Conservation (phyloP, 2,797 vertebrate species). For the Melanotaenia parkinsoni region DNA sequence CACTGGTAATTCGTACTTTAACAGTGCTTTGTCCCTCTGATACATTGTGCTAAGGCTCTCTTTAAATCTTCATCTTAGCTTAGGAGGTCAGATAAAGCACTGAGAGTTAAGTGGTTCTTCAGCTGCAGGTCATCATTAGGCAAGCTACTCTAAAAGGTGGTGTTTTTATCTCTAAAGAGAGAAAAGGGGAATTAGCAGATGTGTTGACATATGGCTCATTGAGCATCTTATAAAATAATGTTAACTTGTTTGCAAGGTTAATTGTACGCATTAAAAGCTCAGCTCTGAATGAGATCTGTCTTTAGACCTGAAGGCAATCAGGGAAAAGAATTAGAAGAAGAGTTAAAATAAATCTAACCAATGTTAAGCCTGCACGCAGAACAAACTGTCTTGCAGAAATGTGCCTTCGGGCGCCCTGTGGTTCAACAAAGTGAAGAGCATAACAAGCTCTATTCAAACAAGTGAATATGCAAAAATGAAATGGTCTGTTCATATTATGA, state of each 20-base stretch:
- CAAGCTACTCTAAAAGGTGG: conserved; percentile 21
- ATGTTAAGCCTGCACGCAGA: neutral
- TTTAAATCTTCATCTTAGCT: conserved; percentile 45
- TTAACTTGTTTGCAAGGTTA: conserved; percentile 32
- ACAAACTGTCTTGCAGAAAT: conserved; percentile 14
- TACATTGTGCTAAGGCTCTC: conserved; percentile 27
- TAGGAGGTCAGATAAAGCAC: conserved; percentile 31
- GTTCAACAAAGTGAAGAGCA: conserved; percentile 27
- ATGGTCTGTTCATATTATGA: conserved; percentile 42
- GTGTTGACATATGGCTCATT: conserved; percentile 30
- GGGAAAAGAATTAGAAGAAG: conserved; percentile 1
- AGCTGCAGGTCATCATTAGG: conserved; percentile 37
- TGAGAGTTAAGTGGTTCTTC: conserved; percentile 39
- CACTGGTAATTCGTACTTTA: conserved; percentile 23
- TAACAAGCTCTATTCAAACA: conserved; percentile 40
- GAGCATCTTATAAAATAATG: conserved; percentile 25
- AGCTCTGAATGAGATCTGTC: conserved; percentile 5
- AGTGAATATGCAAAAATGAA: conserved; percentile 55
- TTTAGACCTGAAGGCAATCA: conserved; percentile 12
- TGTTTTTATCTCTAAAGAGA: conserved; percentile 21
- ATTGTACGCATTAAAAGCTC: conserved; percentile 27
- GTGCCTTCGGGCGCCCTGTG: conserved; percentile 19
- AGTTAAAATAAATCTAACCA: conserved; percentile 23
- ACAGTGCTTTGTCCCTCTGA: conserved; percentile 40
- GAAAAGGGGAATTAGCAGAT: conserved; percentile 37